phyloP scores from a whole-genome alignment of 2,888 invertebrate genomes.

The Leptopilina syphax region DNA sequence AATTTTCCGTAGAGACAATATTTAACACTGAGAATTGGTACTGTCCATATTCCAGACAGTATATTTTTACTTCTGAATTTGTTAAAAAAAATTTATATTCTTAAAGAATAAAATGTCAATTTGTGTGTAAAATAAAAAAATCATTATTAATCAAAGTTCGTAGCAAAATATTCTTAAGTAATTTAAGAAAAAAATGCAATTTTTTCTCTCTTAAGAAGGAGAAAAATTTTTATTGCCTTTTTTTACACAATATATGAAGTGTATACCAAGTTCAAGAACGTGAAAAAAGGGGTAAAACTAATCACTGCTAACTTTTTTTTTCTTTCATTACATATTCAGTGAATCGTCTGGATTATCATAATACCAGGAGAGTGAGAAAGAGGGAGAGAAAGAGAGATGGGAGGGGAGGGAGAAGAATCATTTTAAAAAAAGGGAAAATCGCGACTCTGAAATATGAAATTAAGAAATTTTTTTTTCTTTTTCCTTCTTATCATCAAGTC shows the following conservation, averaged over 20 bases:
- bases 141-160: too few species aligned
- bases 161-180: too few species aligned
- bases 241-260: not conserved
- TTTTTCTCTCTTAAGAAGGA: too few species aligned
- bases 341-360: constrained; percentile 73
- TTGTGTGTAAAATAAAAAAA: too few species aligned
- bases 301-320: constrained; percentile 56
- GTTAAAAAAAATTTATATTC: too few species aligned
- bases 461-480: constrained; percentile 47
- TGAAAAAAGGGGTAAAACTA: constrained; percentile 49
- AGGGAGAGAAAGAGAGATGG: constrained; percentile 48
- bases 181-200: too few species aligned
- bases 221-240: too few species aligned
- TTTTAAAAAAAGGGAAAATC: constrained; percentile 65
- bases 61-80: too few species aligned
- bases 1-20: too few species aligned
- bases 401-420: constrained; percentile 53
- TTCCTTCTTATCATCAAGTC: not conserved
- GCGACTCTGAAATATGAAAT: constrained; percentile 51
- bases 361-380: constrained; percentile 55
- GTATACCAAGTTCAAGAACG: constrained; percentile 19
- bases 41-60: too few species aligned
- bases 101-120: too few species aligned
- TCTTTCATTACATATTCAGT: constrained; percentile 74
- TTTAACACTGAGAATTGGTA: too few species aligned